A percentile compares a stretch with the other conserved stretches of the same genome.
Evolutionary conservation across 2,888 invertebrate genomes (phyloP).

Genomic region (Macrophya alboannulata): DNA sequence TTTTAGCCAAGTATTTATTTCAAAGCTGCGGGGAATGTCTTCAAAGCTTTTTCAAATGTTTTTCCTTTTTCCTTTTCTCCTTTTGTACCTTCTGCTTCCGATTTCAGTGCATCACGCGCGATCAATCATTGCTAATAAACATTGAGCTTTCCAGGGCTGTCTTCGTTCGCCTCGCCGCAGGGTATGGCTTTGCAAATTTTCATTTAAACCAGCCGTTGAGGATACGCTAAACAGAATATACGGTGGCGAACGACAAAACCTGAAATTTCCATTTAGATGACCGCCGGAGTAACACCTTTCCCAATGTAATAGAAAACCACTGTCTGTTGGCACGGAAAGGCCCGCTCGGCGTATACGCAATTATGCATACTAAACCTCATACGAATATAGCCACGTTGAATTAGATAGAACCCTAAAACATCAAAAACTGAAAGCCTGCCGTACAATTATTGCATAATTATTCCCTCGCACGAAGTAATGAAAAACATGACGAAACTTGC

Average conservation of each 20-base stretch:
- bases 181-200: slow-evolving; percentile 14
- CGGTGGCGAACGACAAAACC: slow-evolving; percentile 42
- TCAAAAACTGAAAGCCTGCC: background rate
- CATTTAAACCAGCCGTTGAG: slow-evolving; percentile 19
- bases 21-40: background rate
- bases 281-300: slow-evolving; percentile 40
- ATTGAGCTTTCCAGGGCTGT: background rate
- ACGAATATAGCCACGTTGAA: slow-evolving; percentile 3
- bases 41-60: background rate
- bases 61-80: background rate
- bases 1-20: background rate
- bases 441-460: slow-evolving; percentile 26
- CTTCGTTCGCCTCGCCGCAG: background rate
- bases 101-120: background rate
- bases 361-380: slow-evolving; percentile 32
- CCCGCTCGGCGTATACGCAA: slow-evolving; percentile 21
- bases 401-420: slow-evolving; percentile 16
- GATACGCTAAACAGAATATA: slow-evolving; percentile 43
- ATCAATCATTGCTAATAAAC: background rate
- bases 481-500: background rate
- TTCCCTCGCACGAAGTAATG: background rate
- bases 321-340: slow-evolving; percentile 25
- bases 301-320: slow-evolving; percentile 33
- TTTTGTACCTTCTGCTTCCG: background rate
- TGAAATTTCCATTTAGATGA: slow-evolving; percentile 51